These are phyloP conservation scores for Tolypeutes matacus DNA, from an alignment of 2,797 vertebrate genomes.

Conservation along the genomic window DNA sequence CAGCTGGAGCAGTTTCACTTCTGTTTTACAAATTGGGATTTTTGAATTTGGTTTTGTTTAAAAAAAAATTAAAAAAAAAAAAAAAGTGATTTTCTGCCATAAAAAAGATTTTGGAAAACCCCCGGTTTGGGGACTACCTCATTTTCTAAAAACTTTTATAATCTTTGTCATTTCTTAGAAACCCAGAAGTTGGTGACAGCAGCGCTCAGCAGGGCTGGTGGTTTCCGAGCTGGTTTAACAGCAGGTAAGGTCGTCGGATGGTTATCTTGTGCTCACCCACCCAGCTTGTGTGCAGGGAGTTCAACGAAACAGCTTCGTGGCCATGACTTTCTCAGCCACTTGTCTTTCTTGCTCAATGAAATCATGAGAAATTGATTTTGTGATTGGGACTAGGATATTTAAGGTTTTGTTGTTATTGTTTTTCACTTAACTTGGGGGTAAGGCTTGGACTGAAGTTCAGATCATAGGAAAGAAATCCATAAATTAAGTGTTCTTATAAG, in stretches of 20 bases:
- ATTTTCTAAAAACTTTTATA: constrained; percentile 61
- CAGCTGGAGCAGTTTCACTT: neutral
- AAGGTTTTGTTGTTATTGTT: neutral
- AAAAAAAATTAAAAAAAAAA: neutral
- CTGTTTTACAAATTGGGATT: neutral
- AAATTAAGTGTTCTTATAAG: neutral
- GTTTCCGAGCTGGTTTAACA: constrained; percentile 75
- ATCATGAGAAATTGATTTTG: neutral
- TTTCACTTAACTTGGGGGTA: neutral
- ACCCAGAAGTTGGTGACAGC: constrained; percentile 54
- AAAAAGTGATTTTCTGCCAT: neutral
- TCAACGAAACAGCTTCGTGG: neutral
- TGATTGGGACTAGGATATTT: neutral
- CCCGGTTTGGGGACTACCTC: neutral
- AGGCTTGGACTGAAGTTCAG: neutral
- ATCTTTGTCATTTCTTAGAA: constrained; percentile 71
- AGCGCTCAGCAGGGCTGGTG: constrained; percentile 69
- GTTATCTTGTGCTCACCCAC: accelerated
- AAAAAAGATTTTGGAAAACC: neutral
- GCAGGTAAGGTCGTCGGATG: constrained; percentile 71
- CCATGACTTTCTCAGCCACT: neutral
- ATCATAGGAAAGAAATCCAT: neutral
- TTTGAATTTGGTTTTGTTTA: neutral
- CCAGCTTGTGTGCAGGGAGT: neutral
- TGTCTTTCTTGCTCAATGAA: neutral